phyloP scores from a whole-genome alignment of 2,797 vertebrate species.

The Argentina silus region DNA sequence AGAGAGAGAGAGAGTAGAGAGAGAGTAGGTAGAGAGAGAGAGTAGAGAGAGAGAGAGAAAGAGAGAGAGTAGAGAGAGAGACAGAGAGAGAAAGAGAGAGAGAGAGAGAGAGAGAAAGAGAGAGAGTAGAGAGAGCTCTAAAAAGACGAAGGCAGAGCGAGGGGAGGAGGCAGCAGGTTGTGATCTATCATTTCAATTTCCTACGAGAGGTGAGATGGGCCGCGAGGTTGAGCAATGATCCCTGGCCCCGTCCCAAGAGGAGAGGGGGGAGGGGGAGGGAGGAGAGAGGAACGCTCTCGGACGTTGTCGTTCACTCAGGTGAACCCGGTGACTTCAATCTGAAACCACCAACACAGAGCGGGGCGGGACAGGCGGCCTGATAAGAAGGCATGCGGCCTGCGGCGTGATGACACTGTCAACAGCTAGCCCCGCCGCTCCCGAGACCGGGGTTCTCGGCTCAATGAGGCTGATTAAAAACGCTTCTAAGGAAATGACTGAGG shows the following conservation, averaged over 20 bases:
- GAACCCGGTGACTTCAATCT: conserved; percentile 32
- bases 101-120: too few species aligned
- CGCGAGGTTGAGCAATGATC: conserved; percentile 9
- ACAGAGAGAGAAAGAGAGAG: background rate
- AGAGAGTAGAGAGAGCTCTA: background rate
- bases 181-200: conserved; percentile 17
- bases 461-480: conserved; percentile 22
- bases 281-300: too few species aligned
- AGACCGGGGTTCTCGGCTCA: conserved; percentile 42
- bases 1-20: too few species aligned
- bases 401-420: conserved; percentile 27
- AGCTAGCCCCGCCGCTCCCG: conserved; percentile 10
- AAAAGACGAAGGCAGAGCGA: background rate
- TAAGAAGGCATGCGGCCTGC: conserved; percentile 36
- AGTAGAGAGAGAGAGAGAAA: too few species aligned
- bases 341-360: conserved; percentile 11
- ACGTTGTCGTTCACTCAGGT: conserved; percentile 41
- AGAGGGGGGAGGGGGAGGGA: conserved; percentile 12
- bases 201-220: conserved; percentile 9
- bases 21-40: too few species aligned
- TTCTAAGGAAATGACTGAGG: conserved; percentile 41
- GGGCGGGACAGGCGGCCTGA: conserved; percentile 23
- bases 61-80: too few species aligned
- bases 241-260: background rate
- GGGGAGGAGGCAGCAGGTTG: background rate